Evolutionary conservation across 2,113 vertebrate species (phyloP), one percentile per base, ranked within the genome.

Genomic region (Labeo rohita): DNA sequence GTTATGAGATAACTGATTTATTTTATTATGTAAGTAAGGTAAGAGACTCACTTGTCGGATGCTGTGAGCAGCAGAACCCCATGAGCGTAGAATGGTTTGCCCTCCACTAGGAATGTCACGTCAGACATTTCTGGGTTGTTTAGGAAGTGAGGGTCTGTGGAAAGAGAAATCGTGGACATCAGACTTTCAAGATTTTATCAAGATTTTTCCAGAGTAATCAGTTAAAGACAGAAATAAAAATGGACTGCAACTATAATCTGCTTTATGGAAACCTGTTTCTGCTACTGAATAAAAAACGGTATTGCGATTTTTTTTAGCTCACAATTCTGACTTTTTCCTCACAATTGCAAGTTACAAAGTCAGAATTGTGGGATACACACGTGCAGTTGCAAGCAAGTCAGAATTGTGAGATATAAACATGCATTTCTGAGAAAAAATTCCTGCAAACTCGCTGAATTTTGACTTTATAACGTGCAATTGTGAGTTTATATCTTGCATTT

Each of bases 101-200:
- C 97, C 91, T 99, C 98, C 75, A 99, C 96, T 8, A 97, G 68
- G 92, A 99, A 99, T 1, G 96, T 99, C 28, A 99, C 97, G 2
- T 99, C 98, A 0, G 98, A 99, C 98, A 99, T 99, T 85, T 99
- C 98, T 83, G 94, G 96, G 87, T 99, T 99, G 90, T 99, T 99
- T 88, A 99, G 92, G 86, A 99, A 99, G 91, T 98, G 97, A 77
- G 98, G 97, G 89, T 99, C 98, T 99, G 89, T 18, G 16, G 43
- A 74, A 21, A 72, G 65, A 89, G 28, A 36, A 39, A 87, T 6
- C 18, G 18, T 6, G 83, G 10, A 54, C 10, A 49, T 18, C 13
- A 43, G 12, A 72, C 6, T 50, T 11, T 12, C 12, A 28, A 28
- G 28, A 28, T 28, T 28, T 28, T 28, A 28, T 77, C 49, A 21